phyloP scores from a whole-genome alignment of 2,113 vertebrate species.

The Caloenas nicobarica region DNA sequence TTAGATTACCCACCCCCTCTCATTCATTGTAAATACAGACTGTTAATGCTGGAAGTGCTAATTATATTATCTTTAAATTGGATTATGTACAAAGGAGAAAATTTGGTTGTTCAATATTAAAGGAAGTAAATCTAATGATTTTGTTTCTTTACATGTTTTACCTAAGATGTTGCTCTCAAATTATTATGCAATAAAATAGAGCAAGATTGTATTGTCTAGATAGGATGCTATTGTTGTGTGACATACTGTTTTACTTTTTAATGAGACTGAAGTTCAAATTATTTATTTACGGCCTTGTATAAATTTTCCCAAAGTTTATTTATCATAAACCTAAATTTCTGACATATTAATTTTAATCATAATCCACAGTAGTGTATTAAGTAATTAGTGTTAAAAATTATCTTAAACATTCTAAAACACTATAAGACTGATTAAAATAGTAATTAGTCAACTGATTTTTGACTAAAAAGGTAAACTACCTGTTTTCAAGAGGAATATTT shows the following conservation, averaged over 20 bases:
- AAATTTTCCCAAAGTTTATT: constrained; percentile 70
- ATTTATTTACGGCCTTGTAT: constrained; percentile 76
- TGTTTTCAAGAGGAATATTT: background rate
- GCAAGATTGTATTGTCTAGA: constrained; percentile 51
- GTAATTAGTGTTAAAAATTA: background rate
- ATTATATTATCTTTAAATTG: constrained; percentile 80
- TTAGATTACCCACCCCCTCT: constrained; percentile 45
- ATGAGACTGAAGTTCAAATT: constrained; percentile 70
- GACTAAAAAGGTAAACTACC: background rate
- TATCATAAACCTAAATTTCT: constrained; percentile 70
- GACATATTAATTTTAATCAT: constrained; percentile 49
- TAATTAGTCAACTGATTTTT: background rate
- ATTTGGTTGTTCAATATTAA: constrained; percentile 82
- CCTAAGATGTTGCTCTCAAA: constrained; percentile 59
- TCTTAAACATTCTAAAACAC: constrained; percentile 21
- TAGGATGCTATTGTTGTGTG: constrained; percentile 55
- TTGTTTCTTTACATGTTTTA: constrained; percentile 72
- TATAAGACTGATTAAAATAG: background rate
- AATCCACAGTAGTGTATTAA: background rate
- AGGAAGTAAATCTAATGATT: constrained; percentile 74
- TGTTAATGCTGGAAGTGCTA: constrained; percentile 77
- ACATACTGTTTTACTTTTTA: constrained; percentile 66
- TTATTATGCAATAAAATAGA: constrained; percentile 70
- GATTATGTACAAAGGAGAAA: constrained; percentile 78
- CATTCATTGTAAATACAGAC: constrained; percentile 74